Evolutionary conservation across 1,140 invertebrate genomes (phyloP), one percentile per base, ranked within the genome.

Genomic region (Stenopsyche tienmushanensis): DNA sequence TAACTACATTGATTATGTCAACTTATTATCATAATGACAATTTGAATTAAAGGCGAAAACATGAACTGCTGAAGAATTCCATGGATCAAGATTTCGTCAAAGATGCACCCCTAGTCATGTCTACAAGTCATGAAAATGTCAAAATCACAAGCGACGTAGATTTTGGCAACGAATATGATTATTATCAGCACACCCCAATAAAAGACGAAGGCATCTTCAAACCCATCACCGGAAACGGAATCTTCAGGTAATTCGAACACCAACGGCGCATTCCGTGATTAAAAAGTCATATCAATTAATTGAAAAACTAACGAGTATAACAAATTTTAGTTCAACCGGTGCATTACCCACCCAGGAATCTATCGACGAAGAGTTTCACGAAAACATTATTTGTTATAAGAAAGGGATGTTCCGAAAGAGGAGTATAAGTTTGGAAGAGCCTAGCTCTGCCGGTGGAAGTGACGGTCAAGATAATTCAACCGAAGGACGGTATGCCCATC

Each of bases 281-380:
- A n/a, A n/a, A n/a, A n/a, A n/a, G n/a, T n/a, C n/a, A n/a, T n/a
- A n/a, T n/a, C n/a, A n/a, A n/a, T n/a, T n/a, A n/a, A n/a, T n/a
- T n/a, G n/a, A n/a, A n/a, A n/a, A n/a, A n/a, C n/a, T n/a, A n/a
- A n/a, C n/a, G n/a, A n/a, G n/a, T n/a, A n/a, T n/a, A 34, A 34
- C 13, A 34, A 34, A 60, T 69, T 69, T 21, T 65, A 69, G 67
- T 39, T 65, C 67, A 17, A 69, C 54, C 13, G 62, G 68, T 3
- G 62, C 52, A 34, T 50, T 76, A n/a, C 71, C 72, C 15, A 60
- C 71, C 1, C 77, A 79, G 63, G 77, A 79, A 59, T 79, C 77
- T 0, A 70, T 79, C 24, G 78, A 85, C 71, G 83, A 88, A 82
- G 87, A 90, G 76, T 90, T 91, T 73, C 88, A 92, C 77, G 88